Conservation (phyloP, 2,797 vertebrate species). For the Halcyon chelicuti region DNA sequence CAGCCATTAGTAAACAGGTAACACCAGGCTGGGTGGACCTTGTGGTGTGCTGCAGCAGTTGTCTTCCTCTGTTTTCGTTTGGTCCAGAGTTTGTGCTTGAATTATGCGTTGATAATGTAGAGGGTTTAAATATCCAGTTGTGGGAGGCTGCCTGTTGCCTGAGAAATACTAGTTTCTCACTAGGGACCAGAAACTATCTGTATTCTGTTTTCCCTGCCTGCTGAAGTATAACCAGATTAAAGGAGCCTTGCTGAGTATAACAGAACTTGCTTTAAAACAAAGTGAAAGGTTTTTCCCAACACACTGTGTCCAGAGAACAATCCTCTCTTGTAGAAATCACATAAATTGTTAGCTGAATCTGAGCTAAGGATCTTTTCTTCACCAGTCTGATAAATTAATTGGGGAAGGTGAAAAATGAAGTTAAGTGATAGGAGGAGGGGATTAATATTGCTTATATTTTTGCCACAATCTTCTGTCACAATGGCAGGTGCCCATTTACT, state of each 20-base stretch:
- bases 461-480: not conserved
- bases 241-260: not conserved
- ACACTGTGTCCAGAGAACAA: not conserved
- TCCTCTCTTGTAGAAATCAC: not conserved
- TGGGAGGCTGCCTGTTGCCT: not conserved
- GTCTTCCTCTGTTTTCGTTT: not conserved
- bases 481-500: not conserved
- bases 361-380: not conserved
- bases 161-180: not conserved
- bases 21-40: not conserved
- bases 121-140: not conserved
- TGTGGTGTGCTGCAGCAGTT: not conserved
- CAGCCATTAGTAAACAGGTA: not conserved
- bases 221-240: not conserved
- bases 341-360: not conserved
- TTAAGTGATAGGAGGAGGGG: not conserved
- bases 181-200: not conserved
- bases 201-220: not conserved
- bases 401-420: not conserved
- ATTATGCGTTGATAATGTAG: not conserved
- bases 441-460: not conserved
- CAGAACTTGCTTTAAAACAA: not conserved
- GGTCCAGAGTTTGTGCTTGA: not conserved
- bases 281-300: not conserved
- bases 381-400: not conserved